These are phyloP conservation scores for Denticeps clupeoides DNA, from an alignment of 2,797 vertebrate genomes.

Conservation along the genomic window DNA sequence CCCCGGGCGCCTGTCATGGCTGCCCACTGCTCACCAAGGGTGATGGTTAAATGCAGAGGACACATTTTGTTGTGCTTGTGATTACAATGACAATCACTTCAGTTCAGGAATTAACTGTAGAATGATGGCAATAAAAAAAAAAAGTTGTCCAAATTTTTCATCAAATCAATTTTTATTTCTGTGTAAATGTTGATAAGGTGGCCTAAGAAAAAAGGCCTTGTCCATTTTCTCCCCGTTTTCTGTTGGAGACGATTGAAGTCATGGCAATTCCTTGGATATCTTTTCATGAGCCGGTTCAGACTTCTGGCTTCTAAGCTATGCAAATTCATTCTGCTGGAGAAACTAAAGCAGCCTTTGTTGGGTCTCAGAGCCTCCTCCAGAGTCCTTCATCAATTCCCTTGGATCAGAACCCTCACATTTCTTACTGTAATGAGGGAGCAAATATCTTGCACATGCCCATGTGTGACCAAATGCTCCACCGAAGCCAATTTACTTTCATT, in stretches of 20 bases:
- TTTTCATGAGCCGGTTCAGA: slow-evolving; percentile 66
- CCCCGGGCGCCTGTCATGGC: too few species aligned
- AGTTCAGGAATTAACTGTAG: too few species aligned
- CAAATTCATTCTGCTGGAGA: slow-evolving; percentile 65
- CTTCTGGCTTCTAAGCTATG: slow-evolving; percentile 67
- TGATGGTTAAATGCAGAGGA: too few species aligned
- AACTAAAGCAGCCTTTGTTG: slow-evolving; percentile 69
- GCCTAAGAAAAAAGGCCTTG: too few species aligned
- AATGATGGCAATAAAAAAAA: slow-evolving; percentile 1
- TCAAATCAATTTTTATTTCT: too few species aligned
- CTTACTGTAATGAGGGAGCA: slow-evolving; percentile 48
- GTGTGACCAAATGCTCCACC: slow-evolving; percentile 34
- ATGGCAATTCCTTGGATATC: slow-evolving; percentile 52
- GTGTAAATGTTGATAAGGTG: too few species aligned
- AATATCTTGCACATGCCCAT: slow-evolving; percentile 50
- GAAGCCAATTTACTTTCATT: too few species aligned
- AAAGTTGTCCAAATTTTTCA: too few species aligned
- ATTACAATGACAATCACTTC: too few species aligned
- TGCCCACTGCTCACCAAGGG: too few species aligned
- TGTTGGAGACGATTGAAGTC: slow-evolving; percentile 52
- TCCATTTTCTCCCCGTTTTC: slow-evolving; percentile 17
- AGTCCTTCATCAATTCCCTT: slow-evolving; percentile 61
- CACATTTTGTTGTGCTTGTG: too few species aligned
- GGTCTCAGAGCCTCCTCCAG: slow-evolving; percentile 58
- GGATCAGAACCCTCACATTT: slow-evolving; percentile 59